Base-by-base conservation (phyloP, 1,140 invertebrate genomes). In the Plectrocnemia conspersa region DNA sequence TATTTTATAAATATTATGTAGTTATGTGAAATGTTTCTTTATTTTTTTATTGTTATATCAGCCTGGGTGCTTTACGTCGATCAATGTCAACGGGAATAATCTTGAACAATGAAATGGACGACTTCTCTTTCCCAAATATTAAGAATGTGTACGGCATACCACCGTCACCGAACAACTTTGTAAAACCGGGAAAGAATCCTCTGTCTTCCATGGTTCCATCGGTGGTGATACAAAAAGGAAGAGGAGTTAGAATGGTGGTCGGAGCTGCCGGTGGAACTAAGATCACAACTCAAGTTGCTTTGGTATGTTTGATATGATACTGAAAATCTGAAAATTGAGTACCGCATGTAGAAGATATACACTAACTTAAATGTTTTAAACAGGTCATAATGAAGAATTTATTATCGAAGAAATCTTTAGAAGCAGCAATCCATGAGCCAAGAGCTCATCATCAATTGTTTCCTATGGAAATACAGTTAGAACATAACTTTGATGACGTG, bases 81-180 rank as follows among this genome's bases (percentile, higher is more conserved):
- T 91, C 89, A 1, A 64, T 65, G 23, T 81, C 79, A 23, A 90
- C 92, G 0, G 94, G 93, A 11, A 91, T 98, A 16, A 83, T 97
- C 58, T 81, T 92, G 38, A 98, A 98, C 68, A 84, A 97, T 67
- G 83, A 94, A 72, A 97, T 98, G 94, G 91, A 97, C 65, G 94
- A 98, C 66, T 98, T 98, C 67, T 89, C 90, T 3, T 80, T 85
- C 0, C 89, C 91, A 0, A 80, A 84, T 47, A 81, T 83, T 13
- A 81, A 79, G 0, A 95, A 91, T 64, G 77, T 75, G 22, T 94
- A 88, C 67, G 82, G 81, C 13, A 65, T 94, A 36, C 85, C 86
- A 1, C 84, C 89, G 2, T 91, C 89, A 0, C 81, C 81, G 1
- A 79, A 80, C 1, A 98, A 98, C 73, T 90, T 81, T 63, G 86